Base-by-base conservation (phyloP, 1,140 invertebrate genomes). In the Musca domestica region DNA sequence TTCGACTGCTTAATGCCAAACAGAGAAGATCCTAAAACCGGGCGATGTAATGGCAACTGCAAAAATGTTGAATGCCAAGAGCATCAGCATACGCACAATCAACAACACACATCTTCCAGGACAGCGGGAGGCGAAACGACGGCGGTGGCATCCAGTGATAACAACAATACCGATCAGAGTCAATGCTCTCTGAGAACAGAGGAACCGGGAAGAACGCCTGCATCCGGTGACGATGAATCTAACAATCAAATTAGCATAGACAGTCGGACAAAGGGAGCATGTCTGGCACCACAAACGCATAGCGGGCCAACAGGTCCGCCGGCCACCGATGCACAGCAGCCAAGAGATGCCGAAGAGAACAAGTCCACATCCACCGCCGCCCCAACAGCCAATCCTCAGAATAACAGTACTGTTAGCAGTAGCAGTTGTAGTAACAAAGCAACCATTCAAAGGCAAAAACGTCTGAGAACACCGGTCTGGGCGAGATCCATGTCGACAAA, bases 401-500 rank as follows among this genome's bases (percentile, higher is more conserved):
- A 17, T 52, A 69, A 27, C 58, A 56, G 41, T 65, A 30, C 41
- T 56, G 63, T 48, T 74, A 76, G 75, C 73, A 77, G 76, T 76
- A 77, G 75, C 76, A 80, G 76, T 74, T 73, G 72, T 73, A 77
- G 76, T 78, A 80, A 80, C 76, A 79, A 77, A 77, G 76, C 77
- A 74, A 77, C 76, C 76, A 73, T 75, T 72, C 76, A 77, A 71
- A 75, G 76, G 77, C 76, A 79, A 84, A 85, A 88, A 82, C 87
- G 88, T 75, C 87, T 90, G 81, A 87, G 88, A 83, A 89, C 88
- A 81, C 89, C 89, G 76, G 87, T 89, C 77, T 90, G 89, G 89
- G 88, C 88, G 83, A 88, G 89, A 84, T 89, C 88, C 83, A 81
- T 81, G 78, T 78, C 78, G 70, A 81, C 76, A 71, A 77, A 80